Evolutionary conservation across 2,797 vertebrate species (phyloP).

Genomic region (Urocyon cinereoargenteus): DNA sequence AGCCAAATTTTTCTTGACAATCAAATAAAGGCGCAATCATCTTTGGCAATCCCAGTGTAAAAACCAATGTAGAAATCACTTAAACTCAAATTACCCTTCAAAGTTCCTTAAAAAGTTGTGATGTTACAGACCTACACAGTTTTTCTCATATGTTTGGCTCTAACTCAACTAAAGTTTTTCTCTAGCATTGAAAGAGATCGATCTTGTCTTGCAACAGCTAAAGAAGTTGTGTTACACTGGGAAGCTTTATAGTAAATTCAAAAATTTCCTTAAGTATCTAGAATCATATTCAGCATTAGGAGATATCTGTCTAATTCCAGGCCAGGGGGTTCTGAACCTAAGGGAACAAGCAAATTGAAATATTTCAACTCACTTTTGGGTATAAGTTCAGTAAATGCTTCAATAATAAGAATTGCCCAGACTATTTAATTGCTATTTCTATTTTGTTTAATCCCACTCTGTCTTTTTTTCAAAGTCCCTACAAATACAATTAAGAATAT

Average conservation of each 20-base stretch:
- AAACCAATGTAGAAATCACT: background rate
- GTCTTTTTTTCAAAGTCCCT: background rate
- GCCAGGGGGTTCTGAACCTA: background rate
- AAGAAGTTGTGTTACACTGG: background rate
- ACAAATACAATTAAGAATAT: background rate
- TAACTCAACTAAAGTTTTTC: background rate
- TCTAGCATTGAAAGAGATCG: background rate
- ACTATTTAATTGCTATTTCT: background rate
- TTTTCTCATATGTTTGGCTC: background rate
- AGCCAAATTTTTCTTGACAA: background rate
- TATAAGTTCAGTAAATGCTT: background rate
- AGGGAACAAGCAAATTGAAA: background rate
- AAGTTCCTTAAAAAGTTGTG: background rate
- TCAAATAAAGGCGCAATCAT: background rate
- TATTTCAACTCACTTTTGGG: background rate
- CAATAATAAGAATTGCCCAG: background rate
- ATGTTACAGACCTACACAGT: background rate
- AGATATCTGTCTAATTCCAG: background rate
- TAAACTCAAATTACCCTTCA: background rate
- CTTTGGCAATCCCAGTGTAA: background rate
- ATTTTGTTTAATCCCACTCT: background rate
- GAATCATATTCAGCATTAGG: background rate
- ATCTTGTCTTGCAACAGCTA: background rate
- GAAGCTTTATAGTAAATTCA: background rate
- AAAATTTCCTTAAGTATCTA: background rate